A percentile compares a stretch with the other conserved stretches of the same genome.
These are phyloP conservation scores for Sorex maritimensis DNA, from an alignment of 2,797 vertebrate species.

Conservation along the genomic window DNA sequence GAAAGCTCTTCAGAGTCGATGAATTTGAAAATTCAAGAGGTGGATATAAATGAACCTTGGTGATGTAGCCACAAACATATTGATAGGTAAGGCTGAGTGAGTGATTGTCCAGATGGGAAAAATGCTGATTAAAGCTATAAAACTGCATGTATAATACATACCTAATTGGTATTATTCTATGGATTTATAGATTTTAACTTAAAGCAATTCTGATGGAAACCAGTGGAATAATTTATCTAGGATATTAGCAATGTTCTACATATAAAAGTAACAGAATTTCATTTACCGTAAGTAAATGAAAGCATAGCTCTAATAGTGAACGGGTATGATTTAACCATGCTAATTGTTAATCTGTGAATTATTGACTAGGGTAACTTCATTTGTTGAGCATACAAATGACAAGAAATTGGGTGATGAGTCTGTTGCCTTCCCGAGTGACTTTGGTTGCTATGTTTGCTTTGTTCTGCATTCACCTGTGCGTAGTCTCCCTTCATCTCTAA, in stretches of 20 bases:
- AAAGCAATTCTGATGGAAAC: slow-evolving; percentile 54
- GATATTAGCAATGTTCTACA: background rate
- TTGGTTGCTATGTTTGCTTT: slow-evolving; percentile 35
- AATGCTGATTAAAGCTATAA: background rate
- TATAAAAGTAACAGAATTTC: slow-evolving; percentile 44
- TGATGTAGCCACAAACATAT: background rate
- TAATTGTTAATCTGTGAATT: slow-evolving; percentile 63
- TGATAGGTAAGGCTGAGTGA: background rate
- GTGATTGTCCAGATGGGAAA: background rate
- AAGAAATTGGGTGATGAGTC: background rate
- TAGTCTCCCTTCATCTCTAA: slow-evolving; percentile 8
- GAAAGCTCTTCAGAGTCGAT: slow-evolving; percentile 32
- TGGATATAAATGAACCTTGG: background rate
- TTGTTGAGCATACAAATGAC: slow-evolving; percentile 28
- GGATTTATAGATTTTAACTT: slow-evolving; percentile 30
- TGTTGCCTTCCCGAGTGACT: background rate
- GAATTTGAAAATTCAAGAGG: slow-evolving; percentile 47
- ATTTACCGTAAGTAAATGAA: background rate
- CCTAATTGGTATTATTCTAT: background rate
- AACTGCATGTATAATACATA: background rate
- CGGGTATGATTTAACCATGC: background rate
- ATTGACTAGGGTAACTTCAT: background rate
- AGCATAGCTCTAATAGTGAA: background rate
- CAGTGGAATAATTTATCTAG: background rate
- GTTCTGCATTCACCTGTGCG: background rate